Percentiles rank a stretch among this genome's conserved stretches.
These are phyloP conservation scores for Helogale parvula DNA, from an alignment of 2,113 vertebrate genomes.

Conservation along the genomic window DNA sequence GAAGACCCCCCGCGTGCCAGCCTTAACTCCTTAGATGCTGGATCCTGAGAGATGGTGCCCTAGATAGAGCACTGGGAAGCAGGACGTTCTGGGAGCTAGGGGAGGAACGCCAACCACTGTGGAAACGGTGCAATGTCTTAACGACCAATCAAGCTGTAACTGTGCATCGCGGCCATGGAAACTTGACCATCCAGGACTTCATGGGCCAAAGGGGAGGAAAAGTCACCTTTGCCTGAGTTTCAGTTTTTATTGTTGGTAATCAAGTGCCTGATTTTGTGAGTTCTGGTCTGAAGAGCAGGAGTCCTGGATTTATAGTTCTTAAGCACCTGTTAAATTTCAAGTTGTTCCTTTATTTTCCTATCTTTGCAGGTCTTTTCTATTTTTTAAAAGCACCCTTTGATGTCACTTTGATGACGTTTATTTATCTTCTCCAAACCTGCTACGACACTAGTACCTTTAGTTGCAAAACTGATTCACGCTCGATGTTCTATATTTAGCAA, in stretches of 20 bases:
- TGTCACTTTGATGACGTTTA: slow-evolving; percentile 45
- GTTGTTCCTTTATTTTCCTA: not conserved
- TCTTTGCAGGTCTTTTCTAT: not conserved
- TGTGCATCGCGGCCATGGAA: not conserved
- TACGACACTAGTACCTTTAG: not conserved
- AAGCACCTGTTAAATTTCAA: not conserved
- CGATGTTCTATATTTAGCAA: slow-evolving; percentile 48
- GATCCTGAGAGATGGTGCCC: too few species aligned
- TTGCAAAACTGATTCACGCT: slow-evolving; percentile 30
- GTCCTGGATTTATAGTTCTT: not conserved
- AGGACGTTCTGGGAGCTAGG: not conserved
- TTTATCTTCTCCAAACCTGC: slow-evolving; percentile 48
- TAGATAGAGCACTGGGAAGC: too few species aligned
- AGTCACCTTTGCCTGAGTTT: accelerated
- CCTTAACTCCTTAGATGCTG: not conserved
- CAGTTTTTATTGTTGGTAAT: too few species aligned
- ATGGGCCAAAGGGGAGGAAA: too few species aligned
- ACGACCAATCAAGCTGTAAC: too few species aligned
- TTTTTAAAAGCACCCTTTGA: not conserved
- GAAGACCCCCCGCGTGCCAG: accelerated
- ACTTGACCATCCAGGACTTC: not conserved
- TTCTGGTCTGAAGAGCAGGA: not conserved
- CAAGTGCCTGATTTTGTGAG: not conserved
- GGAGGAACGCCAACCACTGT: not conserved
- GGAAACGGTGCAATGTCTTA: accelerated